Base-by-base conservation (phyloP, 2,888 invertebrate genomes). In the Itoplectis maculator region DNA sequence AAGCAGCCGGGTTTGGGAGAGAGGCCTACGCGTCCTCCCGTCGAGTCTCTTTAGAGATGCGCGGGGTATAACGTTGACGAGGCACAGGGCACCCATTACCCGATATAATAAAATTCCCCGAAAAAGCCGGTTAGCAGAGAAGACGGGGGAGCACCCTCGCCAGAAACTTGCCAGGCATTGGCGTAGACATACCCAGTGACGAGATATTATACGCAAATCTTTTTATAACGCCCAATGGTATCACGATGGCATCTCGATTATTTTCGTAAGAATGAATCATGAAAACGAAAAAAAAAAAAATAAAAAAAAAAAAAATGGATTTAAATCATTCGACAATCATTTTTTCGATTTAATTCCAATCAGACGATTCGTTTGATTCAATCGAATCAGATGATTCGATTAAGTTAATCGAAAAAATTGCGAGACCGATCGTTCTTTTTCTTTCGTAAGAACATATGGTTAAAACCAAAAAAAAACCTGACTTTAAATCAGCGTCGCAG, bases 51-150 rank as follows among this genome's bases (percentile, higher is more conserved):
- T 89, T 87, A 86, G 86, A 87, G 88, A 89, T 86, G 86, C 86
- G 82, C 83, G 86, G n/a, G 13, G 56, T 80, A 69, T 82, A 86
- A 87, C 87, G 86, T 85, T 85, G 86, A 86, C 84, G 87, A 89
- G 86, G 85, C 82, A 83, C 76, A 84, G 86, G 83, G 85, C n/a
- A 87, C 88, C 90, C 87, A 87, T 90, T 90, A 89, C 88, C 84
- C 85, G 88, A 89, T 89, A 89, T 90, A 88, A 88, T 90, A 89
- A 89, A 89, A 89, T 86, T 88, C 87, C 86, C 87, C 83, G 87
- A 87, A 90, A 90, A 89, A 88, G 87, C 88, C 87, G 88, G 89
- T 89, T 90, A 88, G 88, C 82, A 84, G 83, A 78, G 59, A 74
- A 65, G 47, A 37, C 70, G 49, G 45, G 54, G 29, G 80, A 69